Evolutionary conservation across 1,140 invertebrate genomes (phyloP).

Genomic region (Drosophila lowei): DNA sequence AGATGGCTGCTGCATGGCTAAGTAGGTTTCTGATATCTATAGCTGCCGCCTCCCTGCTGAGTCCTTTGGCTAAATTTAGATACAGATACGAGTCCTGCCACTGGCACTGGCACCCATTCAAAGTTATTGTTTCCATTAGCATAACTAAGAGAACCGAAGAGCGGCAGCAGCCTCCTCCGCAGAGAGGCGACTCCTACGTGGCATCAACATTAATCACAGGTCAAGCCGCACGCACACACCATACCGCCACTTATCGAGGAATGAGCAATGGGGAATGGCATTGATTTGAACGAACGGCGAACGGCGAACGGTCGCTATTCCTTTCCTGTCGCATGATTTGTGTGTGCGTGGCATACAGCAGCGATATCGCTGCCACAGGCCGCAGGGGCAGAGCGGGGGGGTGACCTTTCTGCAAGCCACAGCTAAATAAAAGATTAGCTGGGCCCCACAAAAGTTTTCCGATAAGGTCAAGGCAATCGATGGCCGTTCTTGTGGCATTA

Average conservation of each 20-base stretch:
- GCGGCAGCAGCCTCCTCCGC: too few relatives aligned
- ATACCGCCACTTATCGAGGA: constrained; percentile 19
- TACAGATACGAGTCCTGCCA: constrained; percentile 1
- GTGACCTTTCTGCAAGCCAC: constrained; percentile 40
- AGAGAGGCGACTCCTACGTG: too few relatives aligned
- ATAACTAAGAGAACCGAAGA: constrained; percentile 6
- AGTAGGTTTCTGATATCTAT: background rate
- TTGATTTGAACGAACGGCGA: constrained; percentile 12
- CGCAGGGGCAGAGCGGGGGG: constrained; percentile 17
- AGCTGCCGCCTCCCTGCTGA: too few relatives aligned
- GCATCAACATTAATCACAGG: constrained; percentile 41
- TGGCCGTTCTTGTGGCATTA: constrained; percentile 44
- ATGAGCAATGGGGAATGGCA: constrained; percentile 13
- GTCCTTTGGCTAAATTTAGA: constrained; percentile 18
- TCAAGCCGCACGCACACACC: constrained; percentile 20
- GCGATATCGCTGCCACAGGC: constrained; percentile 32
- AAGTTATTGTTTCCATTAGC: constrained; percentile 16
- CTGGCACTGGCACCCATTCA: background rate
- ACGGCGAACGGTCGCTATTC: constrained; percentile 7
- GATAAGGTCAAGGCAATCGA: constrained; percentile 55
- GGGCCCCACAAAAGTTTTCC: background rate
- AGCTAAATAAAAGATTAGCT: constrained; percentile 57
- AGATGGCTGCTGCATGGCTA: constrained; percentile 11
- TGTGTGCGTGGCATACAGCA: background rate
- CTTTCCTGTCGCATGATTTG: constrained; percentile 43